Percentiles rank a stretch among this genome's conserved stretches.
phyloP scores from a whole-genome alignment of 2,888 invertebrate species.

The Zhuqinia jingwanae region DNA sequence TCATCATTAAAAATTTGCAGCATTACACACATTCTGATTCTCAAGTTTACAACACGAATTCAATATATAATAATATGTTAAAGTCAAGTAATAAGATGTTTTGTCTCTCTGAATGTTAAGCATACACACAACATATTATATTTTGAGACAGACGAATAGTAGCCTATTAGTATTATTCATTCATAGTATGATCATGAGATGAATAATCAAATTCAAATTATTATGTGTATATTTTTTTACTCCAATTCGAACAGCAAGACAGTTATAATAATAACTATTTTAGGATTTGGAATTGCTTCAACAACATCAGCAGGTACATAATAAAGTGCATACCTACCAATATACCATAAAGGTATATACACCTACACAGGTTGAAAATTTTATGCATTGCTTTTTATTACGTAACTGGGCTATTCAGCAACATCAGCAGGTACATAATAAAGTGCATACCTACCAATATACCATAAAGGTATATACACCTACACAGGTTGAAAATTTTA shows the following conservation, averaged over 20 bases:
- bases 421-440: too few relatives aligned
- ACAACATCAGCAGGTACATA: too few relatives aligned
- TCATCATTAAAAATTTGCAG: background rate
- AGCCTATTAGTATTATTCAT: too few relatives aligned
- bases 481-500: background rate
- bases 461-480: background rate
- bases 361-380: background rate
- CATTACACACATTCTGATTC: background rate
- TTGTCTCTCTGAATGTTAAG: background rate
- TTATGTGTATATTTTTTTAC: too few relatives aligned
- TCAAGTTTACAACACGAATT: background rate
- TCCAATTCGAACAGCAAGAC: too few relatives aligned
- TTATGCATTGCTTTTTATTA: background rate
- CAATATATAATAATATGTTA: background rate
- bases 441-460: background rate
- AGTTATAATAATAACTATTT: too few relatives aligned
- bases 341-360: background rate
- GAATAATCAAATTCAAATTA: too few relatives aligned
- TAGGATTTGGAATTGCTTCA: too few relatives aligned
- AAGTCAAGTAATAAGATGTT: background rate
- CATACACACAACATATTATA: background rate
- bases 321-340: background rate
- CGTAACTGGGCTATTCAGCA: slow-evolving; percentile 65
- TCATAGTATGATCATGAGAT: too few relatives aligned
- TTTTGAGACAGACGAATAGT: too few relatives aligned